Percentiles rank a stretch among this genome's conserved stretches.
Evolutionary conservation across 2,888 invertebrate genomes (phyloP).

Genomic region (Caenorhabditis sp.): DNA sequence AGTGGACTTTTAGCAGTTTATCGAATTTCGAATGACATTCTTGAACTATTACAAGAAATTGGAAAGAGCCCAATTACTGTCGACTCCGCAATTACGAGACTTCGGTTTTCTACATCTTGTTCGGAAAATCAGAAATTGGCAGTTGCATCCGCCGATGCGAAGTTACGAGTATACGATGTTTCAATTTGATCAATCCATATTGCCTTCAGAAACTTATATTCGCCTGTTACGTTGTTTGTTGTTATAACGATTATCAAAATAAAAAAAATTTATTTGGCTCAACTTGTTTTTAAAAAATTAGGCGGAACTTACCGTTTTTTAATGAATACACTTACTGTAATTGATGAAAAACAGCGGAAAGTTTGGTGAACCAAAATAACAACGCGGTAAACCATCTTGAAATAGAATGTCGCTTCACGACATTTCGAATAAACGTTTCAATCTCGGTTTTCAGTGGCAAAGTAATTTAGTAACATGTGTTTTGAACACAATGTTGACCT

Average conservation of each 20-base stretch:
- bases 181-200: slow-evolving; percentile 5
- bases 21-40: slow-evolving; percentile 6
- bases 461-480: too few relatives aligned
- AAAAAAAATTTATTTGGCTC: not conserved
- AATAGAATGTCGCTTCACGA: too few relatives aligned
- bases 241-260: not conserved
- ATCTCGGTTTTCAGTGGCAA: too few relatives aligned
- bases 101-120: slow-evolving; percentile 24
- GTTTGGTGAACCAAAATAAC: too few relatives aligned
- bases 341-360: too few relatives aligned
- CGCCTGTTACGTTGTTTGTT: not conserved
- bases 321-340: too few relatives aligned
- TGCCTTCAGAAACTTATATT: not conserved
- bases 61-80: slow-evolving; percentile 22
- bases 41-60: slow-evolving; percentile 9
- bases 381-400: too few relatives aligned
- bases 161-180: slow-evolving; percentile 19
- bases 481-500: too few relatives aligned
- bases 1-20: slow-evolving; percentile 23
- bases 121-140: slow-evolving; percentile 13
- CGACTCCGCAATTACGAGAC: slow-evolving; percentile 42
- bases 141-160: slow-evolving; percentile 21
- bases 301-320: too few relatives aligned
- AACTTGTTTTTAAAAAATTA: slow-evolving; percentile 14
- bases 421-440: too few relatives aligned